phyloP scores from a whole-genome alignment of 1,140 invertebrate genomes.

The Caenorhabditis briggsae region DNA sequence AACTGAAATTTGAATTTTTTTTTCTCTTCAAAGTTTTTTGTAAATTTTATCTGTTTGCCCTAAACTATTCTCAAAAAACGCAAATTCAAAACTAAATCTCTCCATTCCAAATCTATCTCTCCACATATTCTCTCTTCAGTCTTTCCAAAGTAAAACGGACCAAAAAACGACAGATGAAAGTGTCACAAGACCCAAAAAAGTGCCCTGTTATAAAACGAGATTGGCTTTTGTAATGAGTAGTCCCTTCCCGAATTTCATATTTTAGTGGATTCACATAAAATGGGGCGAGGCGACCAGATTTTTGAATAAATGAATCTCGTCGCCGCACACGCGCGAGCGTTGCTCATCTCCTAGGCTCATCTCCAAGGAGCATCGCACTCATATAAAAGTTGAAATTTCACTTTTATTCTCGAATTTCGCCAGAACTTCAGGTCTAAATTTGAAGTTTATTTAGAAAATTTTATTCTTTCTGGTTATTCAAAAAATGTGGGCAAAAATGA shows the following conservation, averaged over 20 bases:
- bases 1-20: no score
- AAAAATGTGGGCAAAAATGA: slow-evolving; percentile 13
- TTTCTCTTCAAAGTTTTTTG: no score
- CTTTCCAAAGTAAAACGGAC: background rate
- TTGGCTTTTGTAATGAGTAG: slow-evolving; percentile 30
- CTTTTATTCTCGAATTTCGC: background rate
- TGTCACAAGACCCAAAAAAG: slow-evolving; percentile 1
- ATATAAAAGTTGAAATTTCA: no score
- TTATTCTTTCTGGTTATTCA: background rate
- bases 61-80: no score
- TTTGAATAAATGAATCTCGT: background rate
- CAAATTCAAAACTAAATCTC: background rate
- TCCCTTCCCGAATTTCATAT: slow-evolving; percentile 22
- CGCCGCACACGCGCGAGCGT: background rate
- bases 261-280: slow-evolving; percentile 56
- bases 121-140: background rate
- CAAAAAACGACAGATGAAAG: background rate
- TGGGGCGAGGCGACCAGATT: background rate
- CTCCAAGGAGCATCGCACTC: background rate
- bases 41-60: no score
- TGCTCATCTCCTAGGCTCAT: slow-evolving; percentile 10
- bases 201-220: slow-evolving; percentile 18
- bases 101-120: background rate
- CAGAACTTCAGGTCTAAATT: background rate
- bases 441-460: no score